Evolutionary conservation across 1,140 invertebrate genomes (phyloP), one percentile per base, ranked within the genome.

Genomic region (Saxidomus purpurata): DNA sequence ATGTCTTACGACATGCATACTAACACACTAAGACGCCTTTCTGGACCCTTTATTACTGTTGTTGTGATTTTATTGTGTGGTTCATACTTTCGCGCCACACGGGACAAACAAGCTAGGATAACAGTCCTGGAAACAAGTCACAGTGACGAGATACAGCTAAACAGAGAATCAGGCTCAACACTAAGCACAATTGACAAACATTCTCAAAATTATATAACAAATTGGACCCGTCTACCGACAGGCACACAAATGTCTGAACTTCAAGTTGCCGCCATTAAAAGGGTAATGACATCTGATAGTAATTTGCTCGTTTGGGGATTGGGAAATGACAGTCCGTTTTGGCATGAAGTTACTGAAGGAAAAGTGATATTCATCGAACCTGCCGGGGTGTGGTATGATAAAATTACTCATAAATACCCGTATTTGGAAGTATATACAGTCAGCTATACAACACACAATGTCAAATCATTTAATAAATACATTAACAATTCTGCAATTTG

Each of bases 291-390:
- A 17, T 69, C 9, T n/a, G 28, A 9, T 69, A 31, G 63, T n/a
- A 31, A 25, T 31, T n/a, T n/a, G n/a, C n/a, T n/a, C n/a, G n/a
- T n/a, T n/a, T n/a, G n/a, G n/a, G n/a, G n/a, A n/a, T n/a, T 69
- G 28, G 63, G 63, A 34, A 69, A 69, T 31, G 63, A 69, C 28
- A 69, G 63, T 34, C 63, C 63, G 4, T 69, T 31, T 34, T 69
- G 63, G 63, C 63, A 69, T 69, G 28, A 69, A n/a, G 34, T n/a
- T 34, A 69, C 63, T 9, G 6, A 69, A 28, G 63, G 63, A 13
- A 69, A 69, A 34, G 63, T 69, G 3, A 34, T 69, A 6, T 69
- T 69, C 34, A 28, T 69, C 19, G 63, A 69, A 69, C n/a, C n/a
- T 8, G 4, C 2, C 8, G 63, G 63, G 17, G 17, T 31, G 15